phyloP scores from a whole-genome alignment of 2,888 invertebrate species.

The Panopea generosa region DNA sequence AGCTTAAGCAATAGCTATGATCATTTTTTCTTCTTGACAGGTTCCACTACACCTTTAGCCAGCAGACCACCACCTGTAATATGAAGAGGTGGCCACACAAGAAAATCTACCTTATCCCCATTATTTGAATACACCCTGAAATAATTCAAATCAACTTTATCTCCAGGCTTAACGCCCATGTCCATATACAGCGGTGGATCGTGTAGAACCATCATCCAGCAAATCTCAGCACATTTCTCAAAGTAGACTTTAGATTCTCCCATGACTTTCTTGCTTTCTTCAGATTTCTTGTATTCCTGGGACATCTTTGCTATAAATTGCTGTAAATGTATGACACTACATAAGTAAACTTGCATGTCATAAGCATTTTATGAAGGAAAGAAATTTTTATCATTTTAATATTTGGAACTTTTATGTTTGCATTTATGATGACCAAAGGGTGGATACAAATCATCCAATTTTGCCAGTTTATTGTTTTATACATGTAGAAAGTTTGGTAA shows the following conservation, averaged over 20 bases:
- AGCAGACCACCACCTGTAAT: slow-evolving; percentile 45
- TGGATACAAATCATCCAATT: no score
- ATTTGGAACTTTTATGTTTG: no score
- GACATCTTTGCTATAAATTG: slow-evolving; percentile 2
- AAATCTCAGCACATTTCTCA: slow-evolving; percentile 46
- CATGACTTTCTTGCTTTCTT: slow-evolving; percentile 7
- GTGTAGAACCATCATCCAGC: slow-evolving; percentile 47
- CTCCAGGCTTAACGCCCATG: slow-evolving; percentile 23
- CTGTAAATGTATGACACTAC: not conserved
- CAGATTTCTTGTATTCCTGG: slow-evolving; percentile 2
- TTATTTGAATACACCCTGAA: slow-evolving; percentile 25
- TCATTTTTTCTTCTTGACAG: slow-evolving; percentile 21
- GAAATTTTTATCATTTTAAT: no score
- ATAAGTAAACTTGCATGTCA: no score
- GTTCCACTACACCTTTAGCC: slow-evolving; percentile 39
- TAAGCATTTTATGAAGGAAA: no score
- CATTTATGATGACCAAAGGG: no score
- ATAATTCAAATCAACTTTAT: slow-evolving; percentile 21
- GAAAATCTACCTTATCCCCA: slow-evolving; percentile 35
- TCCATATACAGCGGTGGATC: slow-evolving; percentile 48
- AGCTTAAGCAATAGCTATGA: no score
- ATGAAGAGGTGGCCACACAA: slow-evolving; percentile 49
- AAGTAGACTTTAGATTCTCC: slow-evolving; percentile 31
- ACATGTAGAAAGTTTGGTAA: no score
- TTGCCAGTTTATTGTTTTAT: no score